These are phyloP conservation scores for Drosophila incognita DNA, from an alignment of 2,888 invertebrate genomes.

Conservation along the genomic window DNA sequence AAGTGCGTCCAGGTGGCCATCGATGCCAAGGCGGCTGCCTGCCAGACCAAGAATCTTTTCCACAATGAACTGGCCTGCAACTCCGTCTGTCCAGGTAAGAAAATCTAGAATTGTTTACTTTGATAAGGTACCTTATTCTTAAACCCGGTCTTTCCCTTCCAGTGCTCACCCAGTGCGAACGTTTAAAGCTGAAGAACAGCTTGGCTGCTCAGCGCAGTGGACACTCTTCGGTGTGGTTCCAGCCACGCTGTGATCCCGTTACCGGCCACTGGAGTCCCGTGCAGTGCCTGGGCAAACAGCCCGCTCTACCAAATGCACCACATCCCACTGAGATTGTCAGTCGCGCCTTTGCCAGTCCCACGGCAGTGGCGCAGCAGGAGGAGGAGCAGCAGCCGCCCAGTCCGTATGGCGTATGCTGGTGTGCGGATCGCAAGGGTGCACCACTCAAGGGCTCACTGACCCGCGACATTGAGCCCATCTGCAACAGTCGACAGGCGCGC, in stretches of 20 bases:
- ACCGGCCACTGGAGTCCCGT: constrained; percentile 92
- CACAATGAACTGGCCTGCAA: constrained; percentile 92
- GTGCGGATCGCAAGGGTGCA: constrained; percentile 92
- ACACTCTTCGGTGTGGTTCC: constrained; percentile 86
- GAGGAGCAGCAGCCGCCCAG: constrained; percentile 34
- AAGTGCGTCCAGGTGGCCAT: constrained; percentile 89
- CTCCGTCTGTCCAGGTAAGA: constrained; percentile 90
- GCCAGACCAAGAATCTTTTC: constrained; percentile 94
- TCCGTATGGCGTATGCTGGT: constrained; percentile 92
- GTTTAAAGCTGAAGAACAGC: constrained; percentile 91
- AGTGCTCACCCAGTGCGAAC: constrained; percentile 92
- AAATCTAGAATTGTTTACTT: too few relatives aligned
- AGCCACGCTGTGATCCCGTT: constrained; percentile 90
- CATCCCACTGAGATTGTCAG: constrained; percentile 60
- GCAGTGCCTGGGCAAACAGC: constrained; percentile 89
- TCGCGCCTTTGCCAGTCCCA: constrained; percentile 60
- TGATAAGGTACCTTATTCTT: neutral
- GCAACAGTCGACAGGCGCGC: constrained; percentile 92
- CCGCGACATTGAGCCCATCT: constrained; percentile 90
- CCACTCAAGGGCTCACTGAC: constrained; percentile 92
- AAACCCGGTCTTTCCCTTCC: constrained; percentile 4
- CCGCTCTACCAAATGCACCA: constrained; percentile 73
- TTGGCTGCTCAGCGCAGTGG: constrained; percentile 89
- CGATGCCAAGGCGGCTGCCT: constrained; percentile 88
- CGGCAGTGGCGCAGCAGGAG: neutral